Percentiles rank a stretch among this genome's conserved stretches.
Evolutionary conservation across 2,113 vertebrate species (phyloP).

Genomic region (Aspiorhynchus laticeps): DNA sequence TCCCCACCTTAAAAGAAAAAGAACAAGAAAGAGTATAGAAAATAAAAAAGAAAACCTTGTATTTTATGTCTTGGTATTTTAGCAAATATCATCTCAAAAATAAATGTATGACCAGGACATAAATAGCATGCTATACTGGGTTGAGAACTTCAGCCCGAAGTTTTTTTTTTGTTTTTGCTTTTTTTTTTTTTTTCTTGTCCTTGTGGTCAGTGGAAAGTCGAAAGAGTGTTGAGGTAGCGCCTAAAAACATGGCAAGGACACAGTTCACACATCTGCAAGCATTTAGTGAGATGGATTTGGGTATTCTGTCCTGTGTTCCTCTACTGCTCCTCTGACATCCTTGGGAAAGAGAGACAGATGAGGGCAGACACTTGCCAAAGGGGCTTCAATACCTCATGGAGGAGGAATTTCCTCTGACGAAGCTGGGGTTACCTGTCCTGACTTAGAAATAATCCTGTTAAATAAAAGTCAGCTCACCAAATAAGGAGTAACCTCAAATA

Average conservation of each 20-base stretch:
- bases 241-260: constrained; percentile 57
- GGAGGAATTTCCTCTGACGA: constrained; percentile 43
- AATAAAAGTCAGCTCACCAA: constrained; percentile 32
- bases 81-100: constrained; percentile 9
- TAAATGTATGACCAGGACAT: neutral
- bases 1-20: neutral
- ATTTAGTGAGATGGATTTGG: constrained; percentile 70
- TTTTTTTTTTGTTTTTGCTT: neutral
- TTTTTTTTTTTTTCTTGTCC: neutral
- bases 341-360: constrained; percentile 68
- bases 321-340: constrained; percentile 53
- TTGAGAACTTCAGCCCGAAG: neutral
- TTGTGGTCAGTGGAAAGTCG: constrained; percentile 37
- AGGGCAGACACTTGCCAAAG: constrained; percentile 59
- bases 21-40: neutral
- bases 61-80: neutral
- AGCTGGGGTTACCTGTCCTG: constrained; percentile 37
- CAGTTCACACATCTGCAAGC: constrained; percentile 70
- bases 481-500: constrained; percentile 32
- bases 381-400: constrained; percentile 46
- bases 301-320: constrained; percentile 64
- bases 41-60: neutral
- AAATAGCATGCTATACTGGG: neutral
- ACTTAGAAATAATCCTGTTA: constrained; percentile 31
- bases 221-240: constrained; percentile 52